Evolutionary conservation across 2,797 vertebrate genomes (phyloP).

Genomic region (Rhinella marina): DNA sequence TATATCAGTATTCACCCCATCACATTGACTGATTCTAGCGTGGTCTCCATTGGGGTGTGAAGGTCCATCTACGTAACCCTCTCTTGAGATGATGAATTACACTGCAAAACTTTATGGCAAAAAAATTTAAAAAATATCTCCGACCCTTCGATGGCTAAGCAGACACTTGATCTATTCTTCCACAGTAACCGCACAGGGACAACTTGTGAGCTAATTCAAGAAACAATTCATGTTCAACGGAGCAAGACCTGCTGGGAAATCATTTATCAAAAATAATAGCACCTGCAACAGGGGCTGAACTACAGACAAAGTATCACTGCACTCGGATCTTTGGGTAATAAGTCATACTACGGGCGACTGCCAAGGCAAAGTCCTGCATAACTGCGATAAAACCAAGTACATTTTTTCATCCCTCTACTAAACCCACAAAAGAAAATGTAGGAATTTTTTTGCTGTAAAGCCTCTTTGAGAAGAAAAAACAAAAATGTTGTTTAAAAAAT

Average conservation of each 20-base stretch:
- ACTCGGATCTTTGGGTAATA: background rate
- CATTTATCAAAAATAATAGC: conserved; percentile 29
- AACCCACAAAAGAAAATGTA: background rate
- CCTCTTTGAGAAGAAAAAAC: too few species aligned
- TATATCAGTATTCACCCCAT: background rate
- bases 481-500: too few species aligned
- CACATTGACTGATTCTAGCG: background rate
- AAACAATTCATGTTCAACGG: conserved; percentile 32
- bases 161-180: background rate
- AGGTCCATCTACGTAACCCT: background rate
- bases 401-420: background rate
- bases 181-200: background rate
- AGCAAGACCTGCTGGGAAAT: conserved; percentile 4
- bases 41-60: background rate
- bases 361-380: background rate
- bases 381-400: background rate
- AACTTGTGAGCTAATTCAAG: background rate
- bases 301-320: background rate
- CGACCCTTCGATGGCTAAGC: background rate
- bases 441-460: background rate
- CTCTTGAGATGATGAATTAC: background rate
- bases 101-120: background rate
- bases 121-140: background rate
- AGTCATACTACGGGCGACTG: background rate
- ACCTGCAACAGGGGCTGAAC: background rate